A percentile compares a stretch with the other conserved stretches of the same genome.
Evolutionary conservation across 2,888 invertebrate genomes (phyloP).

Genomic region (Drosophila nigricruria): DNA sequence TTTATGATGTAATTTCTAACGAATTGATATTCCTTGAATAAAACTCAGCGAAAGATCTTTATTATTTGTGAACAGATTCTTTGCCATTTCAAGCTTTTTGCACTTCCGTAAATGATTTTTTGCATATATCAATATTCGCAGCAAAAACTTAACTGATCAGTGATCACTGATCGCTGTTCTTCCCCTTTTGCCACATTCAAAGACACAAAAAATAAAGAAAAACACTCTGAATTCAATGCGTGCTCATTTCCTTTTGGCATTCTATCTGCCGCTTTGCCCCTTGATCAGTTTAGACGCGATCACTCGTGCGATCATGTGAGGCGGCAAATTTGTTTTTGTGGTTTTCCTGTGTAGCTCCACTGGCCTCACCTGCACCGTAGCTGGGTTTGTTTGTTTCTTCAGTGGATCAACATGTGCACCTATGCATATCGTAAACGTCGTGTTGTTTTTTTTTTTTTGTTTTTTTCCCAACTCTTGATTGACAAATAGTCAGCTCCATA

Average conservation of each 20-base stretch:
- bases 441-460: conserved; percentile 30
- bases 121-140: background rate
- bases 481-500: conserved; percentile 66
- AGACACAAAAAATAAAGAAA: background rate
- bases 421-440: conserved; percentile 83
- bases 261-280: conserved; percentile 7
- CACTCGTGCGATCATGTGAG: conserved; percentile 83
- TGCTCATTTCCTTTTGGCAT: conserved; percentile 45
- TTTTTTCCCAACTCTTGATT: conserved; percentile 64
- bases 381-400: conserved; percentile 54
- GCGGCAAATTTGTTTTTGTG: conserved; percentile 85
- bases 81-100: background rate
- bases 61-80: background rate
- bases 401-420: conserved; percentile 84
- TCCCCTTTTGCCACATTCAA: conserved; percentile 3
- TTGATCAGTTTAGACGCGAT: conserved; percentile 47
- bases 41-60: too few species aligned
- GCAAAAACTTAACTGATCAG: conserved; percentile 5
- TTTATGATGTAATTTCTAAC: too few species aligned
- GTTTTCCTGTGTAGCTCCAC: conserved; percentile 82
- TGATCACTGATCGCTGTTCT: conserved; percentile 43
- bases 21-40: too few species aligned
- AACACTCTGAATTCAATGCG: conserved; percentile 19
- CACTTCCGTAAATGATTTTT: conserved; percentile 1
- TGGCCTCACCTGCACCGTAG: conserved; percentile 37